Evolutionary conservation across 92 coral and sea anemone species (phyloP).

Genomic region (Palythoa caribaeorum): DNA sequence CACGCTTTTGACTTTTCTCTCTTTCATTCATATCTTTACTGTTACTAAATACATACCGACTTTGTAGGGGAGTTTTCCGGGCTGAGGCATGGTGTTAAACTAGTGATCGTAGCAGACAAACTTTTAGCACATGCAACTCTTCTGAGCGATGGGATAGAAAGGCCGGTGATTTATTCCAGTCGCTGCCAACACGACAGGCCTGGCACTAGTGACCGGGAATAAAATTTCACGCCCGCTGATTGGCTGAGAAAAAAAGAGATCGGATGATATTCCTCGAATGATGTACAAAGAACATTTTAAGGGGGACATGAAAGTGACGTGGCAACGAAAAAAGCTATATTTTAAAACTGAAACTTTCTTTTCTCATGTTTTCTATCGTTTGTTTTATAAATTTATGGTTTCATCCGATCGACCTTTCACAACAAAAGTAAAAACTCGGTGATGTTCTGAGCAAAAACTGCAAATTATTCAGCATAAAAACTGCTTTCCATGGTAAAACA

Average conservation of each 20-base stretch:
- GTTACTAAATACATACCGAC: constrained; percentile 69
- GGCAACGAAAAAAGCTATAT: neutral
- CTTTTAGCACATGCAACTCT: constrained; percentile 15
- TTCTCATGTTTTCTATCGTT: no score
- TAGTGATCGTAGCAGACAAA: neutral
- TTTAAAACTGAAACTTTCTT: neutral
- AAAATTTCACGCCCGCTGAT: neutral
- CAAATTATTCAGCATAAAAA: no score
- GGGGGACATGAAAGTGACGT: neutral
- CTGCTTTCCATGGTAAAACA: no score
- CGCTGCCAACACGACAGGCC: neutral
- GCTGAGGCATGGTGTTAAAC: constrained; percentile 69
- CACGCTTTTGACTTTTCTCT: neutral
- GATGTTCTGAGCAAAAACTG: no score
- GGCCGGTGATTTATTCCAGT: neutral
- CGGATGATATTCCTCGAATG: neutral
- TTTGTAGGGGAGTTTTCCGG: constrained; percentile 88
- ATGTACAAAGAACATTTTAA: constrained; percentile 1
- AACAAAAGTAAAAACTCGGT: no score
- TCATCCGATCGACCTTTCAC: neutral
- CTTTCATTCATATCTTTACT: neutral
- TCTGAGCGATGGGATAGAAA: constrained; percentile 27
- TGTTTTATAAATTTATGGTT: neutral
- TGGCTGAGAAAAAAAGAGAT: constrained; percentile 6
- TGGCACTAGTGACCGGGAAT: constrained; percentile 25